Percentiles rank a stretch among this genome's conserved stretches.
Conservation (phyloP, 2,797 vertebrate genomes). For the Simalia tracyae region DNA sequence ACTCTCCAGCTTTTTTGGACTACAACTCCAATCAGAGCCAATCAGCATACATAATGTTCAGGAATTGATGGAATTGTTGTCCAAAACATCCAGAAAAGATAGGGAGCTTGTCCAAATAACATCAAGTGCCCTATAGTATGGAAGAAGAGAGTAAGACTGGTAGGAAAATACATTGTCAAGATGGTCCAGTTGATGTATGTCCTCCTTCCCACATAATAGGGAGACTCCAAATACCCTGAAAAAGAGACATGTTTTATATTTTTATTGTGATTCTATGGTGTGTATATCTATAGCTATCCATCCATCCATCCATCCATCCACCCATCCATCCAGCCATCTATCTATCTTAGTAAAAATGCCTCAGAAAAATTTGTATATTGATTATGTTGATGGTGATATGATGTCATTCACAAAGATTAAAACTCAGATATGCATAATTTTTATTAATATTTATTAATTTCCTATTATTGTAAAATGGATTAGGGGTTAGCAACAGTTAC, state of each 20-base stretch:
- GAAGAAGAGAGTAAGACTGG: not conserved
- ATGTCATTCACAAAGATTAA: not conserved
- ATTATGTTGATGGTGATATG: not conserved
- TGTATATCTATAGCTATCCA: not conserved
- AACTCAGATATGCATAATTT: not conserved
- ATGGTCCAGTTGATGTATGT: not conserved
- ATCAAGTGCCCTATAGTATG: not conserved
- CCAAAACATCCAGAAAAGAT: not conserved
- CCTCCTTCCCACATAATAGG: not conserved
- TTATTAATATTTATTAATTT: not conserved
- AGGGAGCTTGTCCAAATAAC: not conserved
- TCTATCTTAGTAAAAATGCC: not conserved
- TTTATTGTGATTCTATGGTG: not conserved
- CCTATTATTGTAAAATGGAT: slow-evolving; percentile 39
- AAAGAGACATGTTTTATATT: not conserved
- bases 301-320: not conserved
- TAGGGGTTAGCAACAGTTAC: slow-evolving; percentile 21
- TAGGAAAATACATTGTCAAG: not conserved
- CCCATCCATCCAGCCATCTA: not conserved
- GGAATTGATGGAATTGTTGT: not conserved
- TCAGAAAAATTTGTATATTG: not conserved
- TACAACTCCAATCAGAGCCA: not conserved
- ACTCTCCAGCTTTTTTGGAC: not conserved
- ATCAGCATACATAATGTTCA: not conserved
- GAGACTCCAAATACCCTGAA: not conserved